These are phyloP conservation scores for Andricus grossulariae DNA, from an alignment of 1,140 invertebrate genomes.

Conservation along the genomic window DNA sequence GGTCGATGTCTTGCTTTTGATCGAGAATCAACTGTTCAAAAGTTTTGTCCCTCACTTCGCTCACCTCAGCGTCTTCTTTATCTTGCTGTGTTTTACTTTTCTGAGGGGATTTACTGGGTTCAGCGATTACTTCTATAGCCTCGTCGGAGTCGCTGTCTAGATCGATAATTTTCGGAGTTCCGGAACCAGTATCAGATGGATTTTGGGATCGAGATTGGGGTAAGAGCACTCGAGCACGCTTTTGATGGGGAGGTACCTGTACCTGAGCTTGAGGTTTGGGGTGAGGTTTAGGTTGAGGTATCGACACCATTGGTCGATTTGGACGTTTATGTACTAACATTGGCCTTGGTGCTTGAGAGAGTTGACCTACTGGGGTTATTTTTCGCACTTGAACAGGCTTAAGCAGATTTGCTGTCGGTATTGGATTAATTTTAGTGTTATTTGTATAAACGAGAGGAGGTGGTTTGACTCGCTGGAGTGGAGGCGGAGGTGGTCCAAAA, in stretches of 20 bases:
- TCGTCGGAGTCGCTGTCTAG: constrained; percentile 68
- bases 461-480: background rate
- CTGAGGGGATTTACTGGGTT: constrained; percentile 20
- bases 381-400: constrained; percentile 40
- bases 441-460: constrained; percentile 9
- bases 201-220: constrained; percentile 38
- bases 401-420: constrained; percentile 55
- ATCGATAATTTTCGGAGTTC: constrained; percentile 65
- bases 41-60: background rate
- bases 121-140: constrained; percentile 47
- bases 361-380: background rate
- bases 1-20: constrained; percentile 33
- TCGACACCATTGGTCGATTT: constrained; percentile 65
- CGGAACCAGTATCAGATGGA: background rate
- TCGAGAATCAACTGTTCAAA: constrained; percentile 21
- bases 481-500: constrained; percentile 31
- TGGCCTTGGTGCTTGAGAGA: constrained; percentile 17
- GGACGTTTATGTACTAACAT: constrained; percentile 26
- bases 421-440: constrained; percentile 50
- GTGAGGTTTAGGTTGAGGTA: constrained; percentile 47
- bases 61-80: background rate
- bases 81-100: constrained; percentile 14
- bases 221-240: constrained; percentile 45
- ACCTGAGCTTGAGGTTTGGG: constrained; percentile 5
- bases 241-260: constrained; percentile 34